Base-by-base conservation (phyloP, 2,797 vertebrate species). In the Psittacula derbiana region DNA sequence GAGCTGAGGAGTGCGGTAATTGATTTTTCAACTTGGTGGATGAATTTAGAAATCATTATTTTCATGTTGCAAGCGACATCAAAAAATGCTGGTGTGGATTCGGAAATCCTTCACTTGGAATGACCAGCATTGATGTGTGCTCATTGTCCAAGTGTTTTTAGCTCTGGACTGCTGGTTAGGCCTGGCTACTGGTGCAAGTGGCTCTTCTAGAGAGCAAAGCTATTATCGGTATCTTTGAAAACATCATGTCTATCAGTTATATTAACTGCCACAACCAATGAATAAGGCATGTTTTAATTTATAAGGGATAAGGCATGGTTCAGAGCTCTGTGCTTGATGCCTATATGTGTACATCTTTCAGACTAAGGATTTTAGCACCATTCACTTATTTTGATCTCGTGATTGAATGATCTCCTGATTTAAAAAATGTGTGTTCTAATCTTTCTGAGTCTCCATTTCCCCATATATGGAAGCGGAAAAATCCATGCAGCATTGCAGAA, bases 1-100 rank as follows among this genome's bases (percentile, higher is more conserved):
- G 72, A 89, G 64, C 70, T 65, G 60, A 92, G 66, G 79, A 92
- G 87, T 73, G 52, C 55, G 84, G 46, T 87, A 95, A 94, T 88
- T 94, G 95, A 92, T 94, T 93, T 93, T 92, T 90, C 86, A 91
- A 49, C 80, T 79, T 46, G 64, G 74, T 90, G 47, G 50, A 44
- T 90, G 72, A 96, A 93, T 88, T 89, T 88, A 94, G 74, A 55
- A 95, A 88, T 73, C 1, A 1, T 95, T 91, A 74, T 75, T 93
- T 95, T 90, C 92, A 62, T 88, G 58, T 93, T 90, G 62, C 36
- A 84, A 73, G 25, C 12, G n/a, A 86, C 49, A 50, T n/a, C 4
- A 31, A 74, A 66, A 85, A 75, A 53, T 55, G 10, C 46, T 87
- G 43, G 24, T 16, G 20, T 58, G 16, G 25, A 58, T 33, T 90